Evolutionary conservation across 2,797 vertebrate species (phyloP), one percentile per base, ranked within the genome.

Genomic region (Schizopygopsis malacanthus): DNA sequence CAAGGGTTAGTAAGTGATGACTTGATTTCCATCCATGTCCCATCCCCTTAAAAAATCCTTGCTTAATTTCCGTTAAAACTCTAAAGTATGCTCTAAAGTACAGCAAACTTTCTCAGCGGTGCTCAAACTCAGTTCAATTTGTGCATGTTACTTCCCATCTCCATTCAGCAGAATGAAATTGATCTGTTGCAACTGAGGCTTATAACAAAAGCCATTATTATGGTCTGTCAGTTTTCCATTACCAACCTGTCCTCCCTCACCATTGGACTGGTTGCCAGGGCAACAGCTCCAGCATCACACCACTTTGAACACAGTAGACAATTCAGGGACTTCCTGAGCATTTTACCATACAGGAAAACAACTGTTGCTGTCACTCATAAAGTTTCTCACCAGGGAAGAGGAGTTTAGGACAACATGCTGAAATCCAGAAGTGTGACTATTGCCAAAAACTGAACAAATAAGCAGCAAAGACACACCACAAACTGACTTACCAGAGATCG

Each of bases 401-500:
- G 18, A 28, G 15, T 70, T 56, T 71, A 9, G 59, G 50, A 18
- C 80, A 82, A 71, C 22, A 59, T 71, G 10, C 37, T 56, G 13
- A 41, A 71, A 81, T 81, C 50, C 18, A 45, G n/a, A 50, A 65
- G 43, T 63, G 25, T 61, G 39, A 75, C 61, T 63, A 11, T 18
- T 63, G 22, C 71, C 28, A 41, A 65, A 33, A 65, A 33, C 43
- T 47, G 25, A 15, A 61, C 52, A 45, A 79, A 28, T 12, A 54
- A 67, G 47, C 11, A 54, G 70, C 2, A 47, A 54, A 59, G 81
- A 20, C 25, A 81, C 15, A 59, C n/a, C 28, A 22, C 10, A 39
- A 54, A 81, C 28, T 86, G 6, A 89, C 94, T 95, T 93, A 97
- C 96, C 91, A 89, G 89, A 81, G 92, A 92, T 79, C 85, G 91